A percentile compares a stretch with the other conserved stretches of the same genome.
phyloP scores from a whole-genome alignment of 2,797 vertebrate genomes.

The Cyprinodon diabolis region DNA sequence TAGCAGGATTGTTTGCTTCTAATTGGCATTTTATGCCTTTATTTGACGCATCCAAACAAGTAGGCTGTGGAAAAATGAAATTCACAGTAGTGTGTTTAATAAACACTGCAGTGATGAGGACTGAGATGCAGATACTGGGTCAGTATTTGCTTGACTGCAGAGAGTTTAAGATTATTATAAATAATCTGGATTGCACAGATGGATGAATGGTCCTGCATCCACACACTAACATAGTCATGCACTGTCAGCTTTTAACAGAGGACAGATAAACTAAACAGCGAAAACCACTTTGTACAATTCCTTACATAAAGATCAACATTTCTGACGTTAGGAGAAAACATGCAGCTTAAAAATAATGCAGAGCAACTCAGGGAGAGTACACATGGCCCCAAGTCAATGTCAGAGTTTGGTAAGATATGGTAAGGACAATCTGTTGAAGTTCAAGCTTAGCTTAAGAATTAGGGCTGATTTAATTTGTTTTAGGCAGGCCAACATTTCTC shows the following conservation, averaged over 20 bases:
- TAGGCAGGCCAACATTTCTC: neutral
- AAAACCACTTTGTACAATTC: neutral
- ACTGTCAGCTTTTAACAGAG: slow-evolving; percentile 6
- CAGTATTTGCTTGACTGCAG: slow-evolving; percentile 47
- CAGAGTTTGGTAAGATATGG: neutral
- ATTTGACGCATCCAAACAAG: neutral
- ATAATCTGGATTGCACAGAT: slow-evolving; percentile 65
- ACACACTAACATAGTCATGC: slow-evolving; percentile 23
- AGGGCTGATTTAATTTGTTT: neutral
- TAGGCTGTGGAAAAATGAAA: neutral
- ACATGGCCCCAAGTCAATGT: neutral
- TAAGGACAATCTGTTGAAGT: neutral
- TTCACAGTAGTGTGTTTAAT: neutral
- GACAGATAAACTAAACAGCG: neutral
- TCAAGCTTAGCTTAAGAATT: neutral
- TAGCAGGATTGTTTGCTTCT: slow-evolving; percentile 15
- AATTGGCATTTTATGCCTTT: slow-evolving; percentile 24
- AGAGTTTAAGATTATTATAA: slow-evolving; percentile 63
- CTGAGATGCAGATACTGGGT: slow-evolving; percentile 35
- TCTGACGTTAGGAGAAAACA: neutral
- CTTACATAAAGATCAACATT: neutral
- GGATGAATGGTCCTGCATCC: slow-evolving; percentile 28
- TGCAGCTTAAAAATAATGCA: too few species aligned
- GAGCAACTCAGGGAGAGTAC: neutral
- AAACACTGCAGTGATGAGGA: slow-evolving; percentile 1